Conservation (phyloP, 37 sponge, comb jelly and placozoan genomes). For the Chondrosia reniformis region DNA sequence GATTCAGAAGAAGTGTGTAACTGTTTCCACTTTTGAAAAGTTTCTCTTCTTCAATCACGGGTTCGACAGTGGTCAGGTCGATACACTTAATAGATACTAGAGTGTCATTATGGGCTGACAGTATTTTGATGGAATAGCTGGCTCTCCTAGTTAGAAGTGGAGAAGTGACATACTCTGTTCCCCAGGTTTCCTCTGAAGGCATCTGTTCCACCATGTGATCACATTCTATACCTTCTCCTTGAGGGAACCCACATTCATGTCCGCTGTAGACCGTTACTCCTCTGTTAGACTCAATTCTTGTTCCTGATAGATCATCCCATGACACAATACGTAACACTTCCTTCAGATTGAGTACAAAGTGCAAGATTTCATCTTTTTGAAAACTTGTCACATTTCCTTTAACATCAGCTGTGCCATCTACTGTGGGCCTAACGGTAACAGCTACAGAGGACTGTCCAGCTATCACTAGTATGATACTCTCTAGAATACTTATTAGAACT, state of each 20-base stretch:
- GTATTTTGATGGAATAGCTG: not conserved
- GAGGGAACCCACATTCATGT: constrained; percentile 10
- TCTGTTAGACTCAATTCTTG: not conserved
- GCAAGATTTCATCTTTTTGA: too few relatives aligned
- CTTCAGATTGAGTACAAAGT: not conserved
- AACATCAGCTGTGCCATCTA: not conserved
- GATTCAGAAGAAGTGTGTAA: not conserved
- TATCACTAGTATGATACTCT: not conserved
- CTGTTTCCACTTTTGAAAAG: not conserved
- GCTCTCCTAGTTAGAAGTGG: not conserved
- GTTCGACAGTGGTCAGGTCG: not conserved
- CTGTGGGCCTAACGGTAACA: not conserved
- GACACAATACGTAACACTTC: not conserved
- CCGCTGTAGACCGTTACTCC: constrained; percentile 12
- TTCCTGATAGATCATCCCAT: not conserved
- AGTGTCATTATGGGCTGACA: not conserved
- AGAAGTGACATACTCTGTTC: constrained; percentile 1
- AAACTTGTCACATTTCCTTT: not conserved
- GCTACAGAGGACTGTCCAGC: too few relatives aligned
- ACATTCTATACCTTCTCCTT: not conserved
- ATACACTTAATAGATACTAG: not conserved
- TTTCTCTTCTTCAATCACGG: not conserved
- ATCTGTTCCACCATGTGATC: constrained; percentile 19
- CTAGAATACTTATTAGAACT: not conserved
- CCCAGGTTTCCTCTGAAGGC: not conserved